Evolutionary conservation across 2,888 invertebrate species (phyloP).

Genomic region (Pyrrhosoma nymphula): DNA sequence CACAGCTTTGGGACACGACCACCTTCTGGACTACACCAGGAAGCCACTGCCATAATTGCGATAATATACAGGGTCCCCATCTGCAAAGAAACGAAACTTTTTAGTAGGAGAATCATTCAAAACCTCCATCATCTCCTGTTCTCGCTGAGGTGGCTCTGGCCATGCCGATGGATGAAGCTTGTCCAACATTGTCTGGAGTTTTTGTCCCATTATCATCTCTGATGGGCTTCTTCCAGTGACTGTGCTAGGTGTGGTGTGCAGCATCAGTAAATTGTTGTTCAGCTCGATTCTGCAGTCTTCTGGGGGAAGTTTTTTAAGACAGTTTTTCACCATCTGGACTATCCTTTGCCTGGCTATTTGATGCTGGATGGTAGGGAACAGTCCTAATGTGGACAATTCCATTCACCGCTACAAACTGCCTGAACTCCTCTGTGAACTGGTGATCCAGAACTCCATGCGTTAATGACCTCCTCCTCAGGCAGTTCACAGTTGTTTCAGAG

Average conservation of each 20-base stretch:
- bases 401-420: constrained; percentile 71
- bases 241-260: constrained; percentile 70
- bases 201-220: constrained; percentile 71
- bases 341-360: constrained; percentile 73
- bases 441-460: constrained; percentile 72
- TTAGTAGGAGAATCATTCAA: background rate
- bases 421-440: constrained; percentile 72
- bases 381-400: constrained; percentile 70
- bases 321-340: constrained; percentile 72
- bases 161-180: constrained; percentile 21
- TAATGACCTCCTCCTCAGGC: constrained; percentile 57
- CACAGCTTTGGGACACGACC: background rate
- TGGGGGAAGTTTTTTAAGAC: constrained; percentile 70
- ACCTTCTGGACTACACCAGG: background rate
- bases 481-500: background rate
- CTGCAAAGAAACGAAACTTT: background rate
- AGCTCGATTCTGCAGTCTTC: constrained; percentile 69
- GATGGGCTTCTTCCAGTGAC: constrained; percentile 71
- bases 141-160: background rate
- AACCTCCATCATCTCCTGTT: background rate
- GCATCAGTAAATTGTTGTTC: constrained; percentile 69
- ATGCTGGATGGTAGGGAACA: constrained; percentile 72
- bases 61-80: background rate
- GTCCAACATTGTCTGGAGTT: background rate
- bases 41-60: constrained; percentile 20